A percentile compares a stretch with the other conserved stretches of the same genome.
These are phyloP conservation scores for Scrobipalpa atriplicella DNA, from an alignment of 2,888 invertebrate species.

Conservation along the genomic window DNA sequence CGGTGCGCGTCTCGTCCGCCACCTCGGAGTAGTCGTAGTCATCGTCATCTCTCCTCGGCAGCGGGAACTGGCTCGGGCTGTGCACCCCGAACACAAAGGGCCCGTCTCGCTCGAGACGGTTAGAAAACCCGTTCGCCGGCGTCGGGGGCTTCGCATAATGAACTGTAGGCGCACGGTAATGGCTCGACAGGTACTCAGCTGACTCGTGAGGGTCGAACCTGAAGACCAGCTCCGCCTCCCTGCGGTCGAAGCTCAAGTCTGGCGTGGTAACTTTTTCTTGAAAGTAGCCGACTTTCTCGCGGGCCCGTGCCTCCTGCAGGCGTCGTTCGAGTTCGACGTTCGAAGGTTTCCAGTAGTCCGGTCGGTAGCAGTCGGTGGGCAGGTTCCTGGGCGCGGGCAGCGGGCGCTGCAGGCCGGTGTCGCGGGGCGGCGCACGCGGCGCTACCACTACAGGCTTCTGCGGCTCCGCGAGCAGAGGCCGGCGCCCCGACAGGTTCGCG, in stretches of 20 bases:
- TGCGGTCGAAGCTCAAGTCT: constrained; percentile 71
- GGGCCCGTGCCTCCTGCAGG: constrained; percentile 68
- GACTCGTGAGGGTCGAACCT: constrained; percentile 76
- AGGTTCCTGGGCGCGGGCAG: constrained; percentile 64
- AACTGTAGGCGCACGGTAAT: constrained; percentile 70
- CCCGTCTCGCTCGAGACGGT: constrained; percentile 76
- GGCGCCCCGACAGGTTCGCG: constrained; percentile 75
- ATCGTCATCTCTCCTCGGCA: constrained; percentile 66
- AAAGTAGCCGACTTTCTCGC: constrained; percentile 78
- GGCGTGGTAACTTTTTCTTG: constrained; percentile 74
- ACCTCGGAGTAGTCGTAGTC: constrained; percentile 79
- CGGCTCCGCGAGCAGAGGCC: constrained; percentile 77
- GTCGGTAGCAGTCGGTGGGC: constrained; percentile 63
- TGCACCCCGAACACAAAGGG: constrained; percentile 85
- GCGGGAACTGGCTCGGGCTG: constrained; percentile 77
- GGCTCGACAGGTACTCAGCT: constrained; percentile 71
- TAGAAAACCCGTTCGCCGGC: constrained; percentile 71
- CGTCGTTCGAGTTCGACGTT: constrained; percentile 76
- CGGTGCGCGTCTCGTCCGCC: constrained; percentile 66
- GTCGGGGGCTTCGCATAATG: constrained; percentile 74
- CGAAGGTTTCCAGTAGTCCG: constrained; percentile 76
- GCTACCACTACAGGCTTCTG: constrained; percentile 74
- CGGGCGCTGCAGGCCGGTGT: constrained; percentile 66
- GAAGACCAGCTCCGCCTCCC: constrained; percentile 77
- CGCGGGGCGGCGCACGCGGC: constrained; percentile 74